Evolutionary conservation across 2,113 vertebrate genomes (phyloP).

Genomic region (Sander vitreus): DNA sequence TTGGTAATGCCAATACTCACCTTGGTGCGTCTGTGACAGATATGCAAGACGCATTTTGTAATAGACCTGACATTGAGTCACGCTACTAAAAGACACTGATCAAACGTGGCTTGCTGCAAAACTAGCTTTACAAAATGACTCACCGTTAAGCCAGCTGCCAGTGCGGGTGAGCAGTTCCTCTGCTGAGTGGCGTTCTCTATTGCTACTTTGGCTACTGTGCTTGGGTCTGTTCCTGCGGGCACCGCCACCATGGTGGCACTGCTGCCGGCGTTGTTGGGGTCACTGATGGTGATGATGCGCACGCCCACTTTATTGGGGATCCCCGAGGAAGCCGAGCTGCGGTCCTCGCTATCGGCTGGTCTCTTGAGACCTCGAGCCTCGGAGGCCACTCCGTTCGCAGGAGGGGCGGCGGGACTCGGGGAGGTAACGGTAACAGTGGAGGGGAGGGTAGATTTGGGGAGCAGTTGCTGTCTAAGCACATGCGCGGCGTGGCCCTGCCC

Average conservation of each 20-base stretch:
- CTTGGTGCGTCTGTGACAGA: background rate
- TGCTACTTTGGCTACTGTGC: constrained; percentile 99
- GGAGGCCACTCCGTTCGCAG: constrained; percentile 90
- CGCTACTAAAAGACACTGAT: background rate
- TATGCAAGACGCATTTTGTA: constrained; percentile 3
- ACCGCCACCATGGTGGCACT: constrained; percentile 99
- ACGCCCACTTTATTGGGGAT: constrained; percentile 99
- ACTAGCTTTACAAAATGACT: constrained; percentile 70
- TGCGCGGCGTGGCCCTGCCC: constrained; percentile 90
- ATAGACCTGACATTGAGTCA: constrained; percentile 18
- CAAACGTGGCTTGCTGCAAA: background rate
- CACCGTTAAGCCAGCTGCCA: constrained; percentile 89
- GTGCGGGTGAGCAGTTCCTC: constrained; percentile 91
- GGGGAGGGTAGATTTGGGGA: constrained; percentile 91
- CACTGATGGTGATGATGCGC: constrained; percentile 99
- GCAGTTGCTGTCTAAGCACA: constrained; percentile 85
- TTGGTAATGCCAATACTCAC: background rate
- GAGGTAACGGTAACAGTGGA: constrained; percentile 89
- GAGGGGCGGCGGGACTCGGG: constrained; percentile 83
- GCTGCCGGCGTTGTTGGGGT: constrained; percentile 98
- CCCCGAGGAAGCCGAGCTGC: constrained; percentile 86
- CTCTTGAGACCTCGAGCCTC: constrained; percentile 94
- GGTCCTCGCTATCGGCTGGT: constrained; percentile 92
- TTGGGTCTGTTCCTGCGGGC: constrained; percentile 97
- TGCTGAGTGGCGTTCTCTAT: constrained; percentile 98